These are phyloP conservation scores for Phycodurus eques DNA, from an alignment of 2,113 vertebrate genomes.

Conservation along the genomic window DNA sequence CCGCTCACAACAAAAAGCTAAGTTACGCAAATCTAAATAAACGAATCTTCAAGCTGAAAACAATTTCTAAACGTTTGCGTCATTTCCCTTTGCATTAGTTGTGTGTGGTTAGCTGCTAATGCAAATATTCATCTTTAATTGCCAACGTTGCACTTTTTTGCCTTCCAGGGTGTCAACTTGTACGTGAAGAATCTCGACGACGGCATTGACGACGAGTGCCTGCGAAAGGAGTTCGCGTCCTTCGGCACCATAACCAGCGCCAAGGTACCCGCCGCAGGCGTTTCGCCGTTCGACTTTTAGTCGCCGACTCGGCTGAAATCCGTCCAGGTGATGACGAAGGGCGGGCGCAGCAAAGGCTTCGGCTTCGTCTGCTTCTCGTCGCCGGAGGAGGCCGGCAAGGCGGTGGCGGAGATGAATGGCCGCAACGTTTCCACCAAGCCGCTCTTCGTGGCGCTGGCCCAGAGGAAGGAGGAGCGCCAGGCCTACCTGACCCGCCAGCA, in stretches of 20 bases:
- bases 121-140: too few species aligned
- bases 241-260: slow-evolving; percentile 98
- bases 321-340: slow-evolving; percentile 94
- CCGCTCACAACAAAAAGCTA: too few species aligned
- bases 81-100: too few species aligned
- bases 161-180: slow-evolving; percentile 89
- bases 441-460: slow-evolving; percentile 92
- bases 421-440: slow-evolving; percentile 97
- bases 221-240: slow-evolving; percentile 92
- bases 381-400: slow-evolving; percentile 97
- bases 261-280: slow-evolving; percentile 75
- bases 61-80: too few species aligned
- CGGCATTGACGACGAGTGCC: slow-evolving; percentile 91
- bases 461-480: slow-evolving; percentile 96
- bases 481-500: slow-evolving; percentile 97
- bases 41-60: too few species aligned
- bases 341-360: slow-evolving; percentile 95
- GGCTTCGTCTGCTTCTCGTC: slow-evolving; percentile 98
- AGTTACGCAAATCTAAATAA: too few species aligned
- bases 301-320: background rate
- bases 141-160: background rate
- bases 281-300: too few species aligned
- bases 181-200: slow-evolving; percentile 98
- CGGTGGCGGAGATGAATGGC: slow-evolving; percentile 97
- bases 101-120: too few species aligned